These are phyloP conservation scores for Polymixis flavicincta DNA, from an alignment of 2,888 invertebrate species.

Conservation along the genomic window DNA sequence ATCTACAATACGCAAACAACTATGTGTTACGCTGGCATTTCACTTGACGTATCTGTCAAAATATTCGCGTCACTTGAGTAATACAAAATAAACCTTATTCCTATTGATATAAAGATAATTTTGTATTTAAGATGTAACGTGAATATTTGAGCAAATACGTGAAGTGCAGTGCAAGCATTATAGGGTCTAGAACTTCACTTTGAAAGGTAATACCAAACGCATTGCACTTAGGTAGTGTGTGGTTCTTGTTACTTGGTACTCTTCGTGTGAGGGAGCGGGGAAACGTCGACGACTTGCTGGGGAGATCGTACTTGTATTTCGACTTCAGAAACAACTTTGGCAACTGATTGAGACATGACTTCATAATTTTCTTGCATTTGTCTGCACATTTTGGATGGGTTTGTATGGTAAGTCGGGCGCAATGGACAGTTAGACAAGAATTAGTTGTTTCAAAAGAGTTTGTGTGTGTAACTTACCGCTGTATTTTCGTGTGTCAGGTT, in stretches of 20 bases:
- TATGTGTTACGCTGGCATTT: conserved; percentile 38
- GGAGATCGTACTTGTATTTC: conserved; percentile 81
- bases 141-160: conserved; percentile 11
- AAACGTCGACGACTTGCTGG: conserved; percentile 84
- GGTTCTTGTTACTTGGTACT: conserved; percentile 83
- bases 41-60: conserved; percentile 7
- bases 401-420: conserved; percentile 49
- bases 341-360: conserved; percentile 84
- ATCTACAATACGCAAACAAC: conserved; percentile 60
- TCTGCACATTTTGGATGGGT: conserved; percentile 74
- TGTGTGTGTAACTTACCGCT: conserved; percentile 75
- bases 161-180: conserved; percentile 22
- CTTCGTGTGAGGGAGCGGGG: conserved; percentile 81
- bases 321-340: conserved; percentile 86
- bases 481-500: conserved; percentile 81
- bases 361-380: conserved; percentile 87
- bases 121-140: conserved; percentile 2
- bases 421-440: conserved; percentile 47
- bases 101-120: not conserved
- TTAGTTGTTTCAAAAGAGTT: not conserved
- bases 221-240: conserved; percentile 88
- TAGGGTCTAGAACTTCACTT: conserved; percentile 61
- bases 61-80: not conserved
- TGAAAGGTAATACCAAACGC: conserved; percentile 75
- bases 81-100: conserved; percentile 18